Evolutionary conservation across 2,113 vertebrate species (phyloP).

Genomic region (Trogon melanurus): DNA sequence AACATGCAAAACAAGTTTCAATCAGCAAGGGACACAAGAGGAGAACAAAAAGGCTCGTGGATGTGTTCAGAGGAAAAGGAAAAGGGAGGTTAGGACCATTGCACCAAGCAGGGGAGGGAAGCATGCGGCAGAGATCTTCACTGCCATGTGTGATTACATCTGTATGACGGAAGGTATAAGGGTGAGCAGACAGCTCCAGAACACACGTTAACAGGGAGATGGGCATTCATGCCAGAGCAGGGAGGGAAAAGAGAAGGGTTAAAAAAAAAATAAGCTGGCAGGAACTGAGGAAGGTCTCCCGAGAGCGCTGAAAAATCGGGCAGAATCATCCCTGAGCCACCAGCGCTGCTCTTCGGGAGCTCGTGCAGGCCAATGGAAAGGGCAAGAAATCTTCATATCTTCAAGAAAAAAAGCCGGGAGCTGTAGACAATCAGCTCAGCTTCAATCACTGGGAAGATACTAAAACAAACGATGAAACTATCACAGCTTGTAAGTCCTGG

Average conservation of each 20-base stretch:
- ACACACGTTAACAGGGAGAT: background rate
- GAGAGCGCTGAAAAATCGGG: background rate
- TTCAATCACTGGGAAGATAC: slow-evolving; percentile 46
- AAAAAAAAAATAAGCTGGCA: background rate
- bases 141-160: background rate
- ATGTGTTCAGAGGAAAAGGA: background rate
- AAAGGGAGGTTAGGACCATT: background rate
- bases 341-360: background rate
- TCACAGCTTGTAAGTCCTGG: slow-evolving; percentile 30
- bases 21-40: background rate
- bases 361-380: background rate
- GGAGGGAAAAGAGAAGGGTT: background rate
- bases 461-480: slow-evolving; percentile 56
- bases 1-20: slow-evolving; percentile 8
- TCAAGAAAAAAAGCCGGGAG: background rate
- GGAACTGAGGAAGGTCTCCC: background rate
- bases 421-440: slow-evolving; percentile 52
- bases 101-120: background rate
- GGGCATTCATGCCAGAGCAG: background rate
- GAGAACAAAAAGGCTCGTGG: background rate
- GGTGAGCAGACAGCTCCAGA: background rate
- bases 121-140: background rate
- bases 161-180: background rate
- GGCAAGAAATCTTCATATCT: slow-evolving; percentile 51
- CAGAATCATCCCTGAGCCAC: background rate